Conservation (phyloP, 2,113 vertebrate genomes). For the Tychaedon coryphoeus region DNA sequence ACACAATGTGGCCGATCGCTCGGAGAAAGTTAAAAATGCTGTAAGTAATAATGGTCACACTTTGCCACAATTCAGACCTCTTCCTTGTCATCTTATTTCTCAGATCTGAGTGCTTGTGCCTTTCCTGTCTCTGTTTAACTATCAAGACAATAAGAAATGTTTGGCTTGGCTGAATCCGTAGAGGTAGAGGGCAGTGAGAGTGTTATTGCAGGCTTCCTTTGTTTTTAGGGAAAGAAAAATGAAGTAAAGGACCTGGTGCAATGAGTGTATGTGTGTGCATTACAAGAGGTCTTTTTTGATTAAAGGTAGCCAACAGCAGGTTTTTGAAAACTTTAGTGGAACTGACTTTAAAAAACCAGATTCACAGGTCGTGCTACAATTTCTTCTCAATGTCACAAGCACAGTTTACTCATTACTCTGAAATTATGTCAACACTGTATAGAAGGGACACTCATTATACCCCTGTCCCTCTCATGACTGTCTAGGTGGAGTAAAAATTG, state of each 20-base stretch:
- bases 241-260: neutral
- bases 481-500: neutral
- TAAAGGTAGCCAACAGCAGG: neutral
- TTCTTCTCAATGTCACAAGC: neutral
- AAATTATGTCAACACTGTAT: neutral
- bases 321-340: neutral
- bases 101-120: neutral
- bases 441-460: fast-evolving
- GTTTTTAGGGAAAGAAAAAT: neutral
- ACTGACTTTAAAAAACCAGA: neutral
- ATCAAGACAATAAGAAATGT: neutral
- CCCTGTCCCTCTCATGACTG: neutral
- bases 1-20: neutral
- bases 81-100: neutral
- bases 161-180: neutral
- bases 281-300: neutral
- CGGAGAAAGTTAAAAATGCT: neutral
- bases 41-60: neutral
- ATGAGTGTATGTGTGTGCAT: neutral
- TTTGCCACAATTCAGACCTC: neutral
- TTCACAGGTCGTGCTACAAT: neutral
- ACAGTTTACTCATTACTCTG: neutral
- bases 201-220: neutral
- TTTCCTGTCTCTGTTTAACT: neutral
- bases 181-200: neutral